These are phyloP conservation scores for Muschampia plurimacula DNA, from an alignment of 2,888 invertebrate species.

Conservation along the genomic window DNA sequence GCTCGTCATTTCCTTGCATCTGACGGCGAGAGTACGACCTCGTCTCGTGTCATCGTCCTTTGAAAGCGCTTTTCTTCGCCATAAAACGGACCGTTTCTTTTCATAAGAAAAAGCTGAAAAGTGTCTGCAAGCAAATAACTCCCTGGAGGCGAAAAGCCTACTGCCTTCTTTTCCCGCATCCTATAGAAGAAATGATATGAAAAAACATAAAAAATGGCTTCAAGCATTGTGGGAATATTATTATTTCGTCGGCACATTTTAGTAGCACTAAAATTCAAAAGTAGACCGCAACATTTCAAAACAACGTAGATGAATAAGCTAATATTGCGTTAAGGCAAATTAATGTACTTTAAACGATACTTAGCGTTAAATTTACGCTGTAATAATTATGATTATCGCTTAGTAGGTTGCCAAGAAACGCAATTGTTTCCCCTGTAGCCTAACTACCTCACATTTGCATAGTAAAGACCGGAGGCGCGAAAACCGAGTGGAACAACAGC, in stretches of 20 bases:
- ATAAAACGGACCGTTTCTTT: conserved; percentile 85
- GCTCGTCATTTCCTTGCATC: conserved; percentile 77
- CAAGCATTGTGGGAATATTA: conserved; percentile 53
- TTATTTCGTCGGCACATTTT: conserved; percentile 44
- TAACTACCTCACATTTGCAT: conserved; percentile 78
- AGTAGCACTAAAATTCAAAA: conserved; percentile 29
- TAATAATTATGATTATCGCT: conserved; percentile 70
- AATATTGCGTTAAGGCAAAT: conserved; percentile 22
- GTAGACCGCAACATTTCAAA: conserved; percentile 20
- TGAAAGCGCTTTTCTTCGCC: conserved; percentile 85
- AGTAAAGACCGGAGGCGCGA: conserved; percentile 61
- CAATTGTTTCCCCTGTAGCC: conserved; percentile 66
- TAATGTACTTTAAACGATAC: conserved; percentile 20
- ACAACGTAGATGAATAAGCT: conserved; percentile 31
- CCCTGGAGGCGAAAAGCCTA: conserved; percentile 82
- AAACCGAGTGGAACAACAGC: conserved; percentile 50
- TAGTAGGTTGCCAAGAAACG: conserved; percentile 68
- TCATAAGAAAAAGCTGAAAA: conserved; percentile 85
- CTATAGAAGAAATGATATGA: conserved; percentile 69
- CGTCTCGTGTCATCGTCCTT: conserved; percentile 85
- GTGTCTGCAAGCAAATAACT: conserved; percentile 85
- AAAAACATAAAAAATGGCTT: conserved; percentile 71
- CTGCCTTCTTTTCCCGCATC: conserved; percentile 80
- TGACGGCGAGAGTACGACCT: conserved; percentile 81
- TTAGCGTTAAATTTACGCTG: conserved; percentile 16